Evolutionary conservation across 2,797 vertebrate genomes (phyloP).

Genomic region (Peromyscus aztecus): DNA sequence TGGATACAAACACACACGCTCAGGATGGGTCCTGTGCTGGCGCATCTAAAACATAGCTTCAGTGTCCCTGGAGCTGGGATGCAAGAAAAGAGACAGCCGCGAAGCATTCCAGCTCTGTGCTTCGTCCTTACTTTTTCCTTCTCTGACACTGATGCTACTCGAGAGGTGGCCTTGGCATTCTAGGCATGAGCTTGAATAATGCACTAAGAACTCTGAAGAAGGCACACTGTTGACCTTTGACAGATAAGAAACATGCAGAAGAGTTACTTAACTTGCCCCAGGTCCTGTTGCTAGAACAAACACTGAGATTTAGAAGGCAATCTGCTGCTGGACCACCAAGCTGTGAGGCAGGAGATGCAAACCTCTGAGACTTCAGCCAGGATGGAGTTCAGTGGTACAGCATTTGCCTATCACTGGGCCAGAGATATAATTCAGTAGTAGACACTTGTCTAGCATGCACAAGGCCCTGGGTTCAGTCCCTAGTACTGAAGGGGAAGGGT

Average conservation of each 20-base stretch:
- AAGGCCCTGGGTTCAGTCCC: not conserved
- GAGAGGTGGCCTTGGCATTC: not conserved
- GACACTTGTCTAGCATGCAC: too few species aligned
- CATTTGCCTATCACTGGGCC: not conserved
- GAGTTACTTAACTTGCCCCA: conserved; percentile 6
- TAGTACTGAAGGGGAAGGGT: not conserved
- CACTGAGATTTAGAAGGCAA: not conserved
- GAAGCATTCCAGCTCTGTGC: not conserved
- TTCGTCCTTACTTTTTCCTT: conserved; percentile 41
- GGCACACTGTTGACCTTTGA: conserved; percentile 10
- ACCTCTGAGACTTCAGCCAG: not conserved
- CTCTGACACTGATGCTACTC: conserved; percentile 30
- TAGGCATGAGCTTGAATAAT: not conserved
- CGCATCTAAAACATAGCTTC: not conserved
- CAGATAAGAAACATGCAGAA: not conserved
- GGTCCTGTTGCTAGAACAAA: not conserved
- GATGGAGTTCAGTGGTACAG: too few species aligned
- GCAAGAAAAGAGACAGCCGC: not conserved
- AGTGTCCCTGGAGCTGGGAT: not conserved
- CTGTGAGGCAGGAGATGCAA: not conserved
- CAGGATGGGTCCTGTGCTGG: not conserved
- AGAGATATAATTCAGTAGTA: not conserved
- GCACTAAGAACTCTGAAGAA: conserved; percentile 2
- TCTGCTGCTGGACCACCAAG: not conserved
- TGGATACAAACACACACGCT: conserved; percentile 59